Base-by-base conservation (phyloP, 2,888 invertebrate species). In the Ischnus inquisitorius region DNA sequence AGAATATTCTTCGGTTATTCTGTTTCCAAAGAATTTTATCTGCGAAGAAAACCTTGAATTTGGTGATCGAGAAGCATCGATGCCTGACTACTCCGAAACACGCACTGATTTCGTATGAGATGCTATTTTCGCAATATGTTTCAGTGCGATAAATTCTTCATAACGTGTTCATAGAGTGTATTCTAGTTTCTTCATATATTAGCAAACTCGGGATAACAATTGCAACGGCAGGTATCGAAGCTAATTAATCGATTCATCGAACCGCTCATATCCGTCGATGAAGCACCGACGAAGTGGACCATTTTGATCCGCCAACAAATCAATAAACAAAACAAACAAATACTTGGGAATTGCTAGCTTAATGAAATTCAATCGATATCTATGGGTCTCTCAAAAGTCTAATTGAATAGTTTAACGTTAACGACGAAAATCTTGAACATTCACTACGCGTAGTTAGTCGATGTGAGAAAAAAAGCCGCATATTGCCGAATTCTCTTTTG, bases 321-420 rank as follows among this genome's bases (percentile, higher is more conserved):
- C 1, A 39, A 34, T 14, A 39, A 41, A 77, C 3, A 41, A n/a
- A 51, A n/a, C 5, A 68, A 51, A 46, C 19, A 39, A 60, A 54
- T n/a, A 69, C 22, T n/a, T 62, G 41, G 51, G 76, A 76, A 71
- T 72, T 43, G 34, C 72, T 65, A 62, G 62, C 69, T 69, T 68
- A 64, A 57, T 62, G 10, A 34, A 62, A 39, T 41, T 14, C 14
- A 22, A 64, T 12, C 10, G 19, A 54, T 54, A 54, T 22, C 12
- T 22, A 54, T 54, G 2, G 54, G 22, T 54, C 22, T 54, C 3
- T 54, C 12, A 3, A 22, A 22, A 22, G 19, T 54, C 54, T 8
- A 54, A 22, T 22, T 54, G 19, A 54, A 19, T 14, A 12, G 54
- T 19, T 3, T 22, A 54, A 54, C 22, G 3, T 54, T 10, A 22